Evolutionary conservation across 2,888 invertebrate genomes (phyloP), one percentile per base, ranked within the genome.

Genomic region (Sarcophaga caerulescens): DNA sequence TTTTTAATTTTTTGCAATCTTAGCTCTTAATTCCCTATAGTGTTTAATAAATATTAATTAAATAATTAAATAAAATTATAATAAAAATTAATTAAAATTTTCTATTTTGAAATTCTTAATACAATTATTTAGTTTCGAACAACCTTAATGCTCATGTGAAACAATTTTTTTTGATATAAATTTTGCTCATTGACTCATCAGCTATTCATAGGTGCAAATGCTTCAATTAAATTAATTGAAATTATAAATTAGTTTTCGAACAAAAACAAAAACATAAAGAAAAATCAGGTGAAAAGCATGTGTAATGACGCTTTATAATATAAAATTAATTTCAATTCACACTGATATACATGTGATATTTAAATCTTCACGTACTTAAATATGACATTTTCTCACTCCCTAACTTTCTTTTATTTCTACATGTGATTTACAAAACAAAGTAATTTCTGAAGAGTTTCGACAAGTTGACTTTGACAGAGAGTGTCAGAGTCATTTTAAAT

Each of bases 391-490:
- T 5, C 52, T 14, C 14, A 52, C 4, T 2, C 12, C 2, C 52
- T 0, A 52, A 52, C 12, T 14, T 47, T 47, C 1, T 47, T 14
- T 17, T 65, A 25, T 65, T 65, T 17, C 4, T 17, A 17, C 11
- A 25, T 35, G 25, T 17, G 8, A 19, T 11, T 60, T 21, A 2
- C 10, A 60, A 35, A 17, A n/a, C 21, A 19, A 66, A 66, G 19
- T 45, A 66, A 3, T 35, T 10, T 45, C 35, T 70, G 75, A 44
- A 44, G 14, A 59, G 52, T 73, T n/a, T 45, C 3, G 45, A 77
- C 47, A 77, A 47, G 17, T 59, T 77, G 65, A 59, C 35, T 65
- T 82, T 74, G 57, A 63, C 45, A 57, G 10, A 35, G 21, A 81
- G 76, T 71, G 47, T 65, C 47, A 45, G 5, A 44, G 57, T 45